Percentiles rank a stretch among this genome's conserved stretches.
Evolutionary conservation across 2,113 vertebrate species (phyloP).

Genomic region (Percina caprodes): DNA sequence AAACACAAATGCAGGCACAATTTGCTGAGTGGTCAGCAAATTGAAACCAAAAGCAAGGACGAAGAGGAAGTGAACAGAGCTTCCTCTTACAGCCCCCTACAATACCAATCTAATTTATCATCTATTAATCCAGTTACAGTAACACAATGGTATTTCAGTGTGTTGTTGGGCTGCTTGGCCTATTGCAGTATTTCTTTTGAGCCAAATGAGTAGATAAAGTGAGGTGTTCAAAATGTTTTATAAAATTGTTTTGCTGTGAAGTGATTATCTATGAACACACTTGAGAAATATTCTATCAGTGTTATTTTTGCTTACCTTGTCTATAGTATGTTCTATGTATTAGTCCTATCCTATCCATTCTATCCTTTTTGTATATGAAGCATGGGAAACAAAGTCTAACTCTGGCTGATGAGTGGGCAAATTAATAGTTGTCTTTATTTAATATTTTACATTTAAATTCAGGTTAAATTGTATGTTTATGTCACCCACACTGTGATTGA

Average conservation of each 20-base stretch:
- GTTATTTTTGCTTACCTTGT: neutral
- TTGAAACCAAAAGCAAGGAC: neutral
- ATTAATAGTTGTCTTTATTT: neutral
- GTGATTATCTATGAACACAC: conserved; percentile 11
- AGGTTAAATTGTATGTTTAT: neutral
- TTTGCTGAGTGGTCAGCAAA: neutral
- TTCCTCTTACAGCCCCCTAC: neutral
- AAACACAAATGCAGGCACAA: too few species aligned
- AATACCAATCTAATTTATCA: neutral
- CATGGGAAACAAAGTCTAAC: neutral
- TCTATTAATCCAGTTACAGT: neutral
- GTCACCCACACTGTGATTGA: neutral
- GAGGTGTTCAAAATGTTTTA: neutral
- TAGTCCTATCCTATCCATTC: too few species aligned
- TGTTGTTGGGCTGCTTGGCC: neutral
- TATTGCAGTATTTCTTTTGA: neutral
- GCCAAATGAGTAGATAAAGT: neutral
- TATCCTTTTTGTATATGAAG: neutral
- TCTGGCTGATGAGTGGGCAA: too few species aligned
- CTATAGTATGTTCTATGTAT: neutral
- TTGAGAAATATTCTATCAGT: neutral
- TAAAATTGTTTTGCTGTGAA: neutral
- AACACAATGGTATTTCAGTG: neutral
- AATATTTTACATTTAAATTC: conserved; percentile 9
- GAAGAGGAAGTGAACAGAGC: neutral